These are phyloP conservation scores for Nycticebus coucang DNA, from an alignment of 2,113 vertebrate species.

Conservation along the genomic window DNA sequence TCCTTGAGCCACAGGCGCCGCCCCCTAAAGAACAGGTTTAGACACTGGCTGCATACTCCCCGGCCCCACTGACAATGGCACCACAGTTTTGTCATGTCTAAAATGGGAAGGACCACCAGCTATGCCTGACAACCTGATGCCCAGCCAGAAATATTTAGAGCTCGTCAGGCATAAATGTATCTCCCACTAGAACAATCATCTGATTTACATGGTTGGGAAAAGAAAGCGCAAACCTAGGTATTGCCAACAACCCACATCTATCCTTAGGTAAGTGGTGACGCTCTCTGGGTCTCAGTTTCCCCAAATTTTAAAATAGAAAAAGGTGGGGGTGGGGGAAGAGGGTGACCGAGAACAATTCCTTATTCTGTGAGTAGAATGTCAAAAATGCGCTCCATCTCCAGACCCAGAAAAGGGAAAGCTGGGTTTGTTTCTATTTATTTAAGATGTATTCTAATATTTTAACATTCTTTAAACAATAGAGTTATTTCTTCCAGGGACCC, in stretches of 20 bases:
- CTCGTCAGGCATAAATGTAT: background rate
- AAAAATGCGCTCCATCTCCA: background rate
- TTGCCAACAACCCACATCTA: background rate
- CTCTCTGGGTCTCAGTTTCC: background rate
- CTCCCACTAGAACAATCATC: background rate
- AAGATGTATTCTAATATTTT: background rate
- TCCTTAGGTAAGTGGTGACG: background rate
- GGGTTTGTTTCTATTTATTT: background rate
- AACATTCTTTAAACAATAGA: background rate
- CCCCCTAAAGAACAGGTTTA: background rate
- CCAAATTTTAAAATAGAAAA: conserved; percentile 21
- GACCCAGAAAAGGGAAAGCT: background rate
- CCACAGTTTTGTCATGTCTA: background rate
- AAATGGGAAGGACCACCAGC: background rate
- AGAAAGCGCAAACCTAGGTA: background rate
- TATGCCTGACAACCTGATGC: background rate
- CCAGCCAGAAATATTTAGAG: background rate
- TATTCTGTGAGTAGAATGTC: background rate
- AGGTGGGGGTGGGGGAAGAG: background rate
- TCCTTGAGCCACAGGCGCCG: no score
- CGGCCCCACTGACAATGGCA: background rate
- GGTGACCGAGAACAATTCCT: background rate
- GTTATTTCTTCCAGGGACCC: background rate
- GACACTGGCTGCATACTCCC: rapidly evolving
- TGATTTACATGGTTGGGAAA: background rate